These are phyloP conservation scores for Stramonita haemastoma DNA, from an alignment of 2,888 invertebrate species.

Conservation along the genomic window DNA sequence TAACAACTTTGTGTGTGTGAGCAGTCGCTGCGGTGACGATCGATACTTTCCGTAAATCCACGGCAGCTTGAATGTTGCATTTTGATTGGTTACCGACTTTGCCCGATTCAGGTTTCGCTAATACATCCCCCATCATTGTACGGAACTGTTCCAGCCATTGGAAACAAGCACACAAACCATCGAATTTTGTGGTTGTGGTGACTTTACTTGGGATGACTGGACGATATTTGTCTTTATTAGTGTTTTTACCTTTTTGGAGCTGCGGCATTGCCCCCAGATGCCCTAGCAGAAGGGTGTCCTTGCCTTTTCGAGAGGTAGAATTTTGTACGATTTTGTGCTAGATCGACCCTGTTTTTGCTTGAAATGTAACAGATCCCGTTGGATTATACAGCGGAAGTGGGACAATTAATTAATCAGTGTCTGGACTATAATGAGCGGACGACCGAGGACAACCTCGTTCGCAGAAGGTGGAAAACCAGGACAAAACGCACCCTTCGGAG, in stretches of 20 bases:
- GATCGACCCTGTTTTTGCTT: conserved; percentile 42
- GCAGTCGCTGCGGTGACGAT: conserved; percentile 53
- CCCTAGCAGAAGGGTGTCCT: conserved; percentile 33
- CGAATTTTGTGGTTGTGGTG: conserved; percentile 41
- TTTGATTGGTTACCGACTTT: conserved; percentile 54
- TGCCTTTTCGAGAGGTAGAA: conserved; percentile 39
- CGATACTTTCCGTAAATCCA: conserved; percentile 51
- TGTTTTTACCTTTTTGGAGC: conserved; percentile 33
- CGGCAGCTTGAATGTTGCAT: conserved; percentile 34
- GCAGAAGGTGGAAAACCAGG: conserved; percentile 73
- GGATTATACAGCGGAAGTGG: conserved; percentile 41
- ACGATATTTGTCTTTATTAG: conserved; percentile 38
- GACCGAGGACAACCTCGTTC: conserved; percentile 74
- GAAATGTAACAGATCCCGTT: conserved; percentile 54
- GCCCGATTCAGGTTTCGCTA: conserved; percentile 52
- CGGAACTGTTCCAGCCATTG: conserved; percentile 67
- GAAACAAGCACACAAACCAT: conserved; percentile 58
- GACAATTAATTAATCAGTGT: conserved; percentile 43
- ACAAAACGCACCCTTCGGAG: conserved; percentile 69
- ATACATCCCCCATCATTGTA: conserved; percentile 55
- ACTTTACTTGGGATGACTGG: conserved; percentile 43
- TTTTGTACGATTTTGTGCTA: conserved; percentile 33
- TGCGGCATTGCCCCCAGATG: conserved; percentile 30
- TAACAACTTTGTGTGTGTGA: conserved; percentile 42
- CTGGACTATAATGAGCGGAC: conserved; percentile 68